phyloP scores from a whole-genome alignment of 2,888 invertebrate species.

The Plutella xylostella region DNA sequence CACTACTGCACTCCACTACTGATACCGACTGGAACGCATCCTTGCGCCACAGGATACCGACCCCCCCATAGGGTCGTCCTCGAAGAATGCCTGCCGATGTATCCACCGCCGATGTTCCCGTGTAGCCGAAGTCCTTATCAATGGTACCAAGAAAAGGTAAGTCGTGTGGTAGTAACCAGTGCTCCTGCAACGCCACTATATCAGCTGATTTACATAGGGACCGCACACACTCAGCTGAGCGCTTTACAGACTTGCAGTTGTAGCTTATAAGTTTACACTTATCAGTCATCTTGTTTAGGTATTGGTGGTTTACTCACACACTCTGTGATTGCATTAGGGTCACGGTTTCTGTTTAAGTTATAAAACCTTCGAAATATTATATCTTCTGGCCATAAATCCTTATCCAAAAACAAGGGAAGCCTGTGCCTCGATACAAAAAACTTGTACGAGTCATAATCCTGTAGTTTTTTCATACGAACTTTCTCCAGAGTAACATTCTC shows the following conservation, averaged over 20 bases:
- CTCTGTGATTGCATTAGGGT: too few species aligned
- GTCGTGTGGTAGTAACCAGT: slow-evolving; percentile 11
- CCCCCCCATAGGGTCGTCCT: slow-evolving; percentile 11
- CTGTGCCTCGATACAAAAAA: slow-evolving; percentile 17
- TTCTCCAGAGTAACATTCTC: slow-evolving; percentile 14
- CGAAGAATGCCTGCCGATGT: slow-evolving; percentile 3
- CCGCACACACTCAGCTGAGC: too few species aligned
- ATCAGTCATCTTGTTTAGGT: too few species aligned
- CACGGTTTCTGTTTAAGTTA: too few species aligned
- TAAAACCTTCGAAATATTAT: neutral
- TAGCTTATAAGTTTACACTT: too few species aligned
- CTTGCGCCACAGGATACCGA: slow-evolving; percentile 10
- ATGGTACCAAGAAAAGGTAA: slow-evolving; percentile 5
- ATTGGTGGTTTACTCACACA: too few species aligned
- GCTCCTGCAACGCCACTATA: too few species aligned
- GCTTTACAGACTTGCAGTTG: too few species aligned
- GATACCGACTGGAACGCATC: slow-evolving; percentile 4
- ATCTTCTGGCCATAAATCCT: slow-evolving; percentile 20
- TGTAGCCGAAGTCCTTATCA: slow-evolving; percentile 5
- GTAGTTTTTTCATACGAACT: slow-evolving; percentile 16
- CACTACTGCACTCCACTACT: neutral
- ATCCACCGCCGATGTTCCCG: slow-evolving; percentile 11
- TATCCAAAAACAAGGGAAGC: slow-evolving; percentile 15
- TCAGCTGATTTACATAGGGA: too few species aligned
- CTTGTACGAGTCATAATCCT: slow-evolving; percentile 18